phyloP scores from a whole-genome alignment of 2,113 vertebrate species.

The Ascaphus truei region DNA sequence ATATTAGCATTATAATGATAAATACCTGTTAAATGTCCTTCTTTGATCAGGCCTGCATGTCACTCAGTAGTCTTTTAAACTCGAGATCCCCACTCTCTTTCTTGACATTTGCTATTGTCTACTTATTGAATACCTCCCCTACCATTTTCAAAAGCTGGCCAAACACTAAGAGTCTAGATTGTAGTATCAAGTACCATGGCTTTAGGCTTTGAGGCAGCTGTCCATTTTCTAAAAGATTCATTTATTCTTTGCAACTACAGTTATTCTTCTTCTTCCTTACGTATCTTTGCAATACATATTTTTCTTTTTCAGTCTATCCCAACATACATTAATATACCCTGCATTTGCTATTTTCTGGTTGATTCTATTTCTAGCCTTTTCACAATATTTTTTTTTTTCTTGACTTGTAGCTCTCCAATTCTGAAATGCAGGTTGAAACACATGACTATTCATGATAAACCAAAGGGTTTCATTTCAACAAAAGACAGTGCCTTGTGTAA shows the following conservation, averaged over 20 bases:
- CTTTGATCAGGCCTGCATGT: slow-evolving; percentile 71
- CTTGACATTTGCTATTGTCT: slow-evolving; percentile 69
- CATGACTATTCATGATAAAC: slow-evolving; percentile 42
- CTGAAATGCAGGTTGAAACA: slow-evolving; percentile 35
- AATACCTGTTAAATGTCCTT: slow-evolving; percentile 60
- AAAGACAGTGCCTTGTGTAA: not conserved
- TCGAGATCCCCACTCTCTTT: slow-evolving; percentile 53
- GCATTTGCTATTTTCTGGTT: slow-evolving; percentile 62
- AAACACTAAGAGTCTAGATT: slow-evolving; percentile 49
- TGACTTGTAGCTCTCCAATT: too few species aligned
- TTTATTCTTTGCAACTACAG: slow-evolving; percentile 62
- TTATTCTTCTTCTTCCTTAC: too few species aligned
- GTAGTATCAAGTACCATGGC: slow-evolving; percentile 70
- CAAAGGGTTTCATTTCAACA: slow-evolving; percentile 40
- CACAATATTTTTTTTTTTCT: too few species aligned
- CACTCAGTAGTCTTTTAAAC: slow-evolving; percentile 69
- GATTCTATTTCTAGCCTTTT: slow-evolving; percentile 56
- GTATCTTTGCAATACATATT: not conserved
- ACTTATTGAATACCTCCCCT: slow-evolving; percentile 59
- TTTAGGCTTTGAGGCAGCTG: slow-evolving; percentile 61
- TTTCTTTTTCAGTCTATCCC: not conserved
- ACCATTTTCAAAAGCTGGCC: slow-evolving; percentile 61
- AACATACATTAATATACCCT: slow-evolving; percentile 58
- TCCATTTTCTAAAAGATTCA: slow-evolving; percentile 60
- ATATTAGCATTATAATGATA: slow-evolving; percentile 63